Percentiles rank a stretch among this genome's conserved stretches.
phyloP scores from a whole-genome alignment of 2,888 invertebrate species.

The Drosophila kokeensis region DNA sequence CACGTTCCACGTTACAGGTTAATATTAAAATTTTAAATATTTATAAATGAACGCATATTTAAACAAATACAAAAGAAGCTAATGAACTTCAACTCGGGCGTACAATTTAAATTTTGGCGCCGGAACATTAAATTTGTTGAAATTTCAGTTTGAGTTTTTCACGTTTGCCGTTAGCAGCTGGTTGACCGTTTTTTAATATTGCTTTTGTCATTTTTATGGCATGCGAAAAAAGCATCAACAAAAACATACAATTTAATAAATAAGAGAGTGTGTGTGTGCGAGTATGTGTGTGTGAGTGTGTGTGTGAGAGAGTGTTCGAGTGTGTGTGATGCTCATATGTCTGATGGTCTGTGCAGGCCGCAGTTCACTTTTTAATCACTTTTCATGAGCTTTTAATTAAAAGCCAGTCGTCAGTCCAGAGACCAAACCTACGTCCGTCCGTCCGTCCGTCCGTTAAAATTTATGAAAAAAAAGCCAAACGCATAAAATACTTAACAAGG shows the following conservation, averaged over 20 bases:
- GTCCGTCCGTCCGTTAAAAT: constrained; percentile 32
- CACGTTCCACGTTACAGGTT: background rate
- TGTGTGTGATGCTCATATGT: constrained; percentile 17
- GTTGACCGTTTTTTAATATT: constrained; percentile 31
- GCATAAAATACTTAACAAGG: constrained; percentile 71
- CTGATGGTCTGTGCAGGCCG: constrained; percentile 49
- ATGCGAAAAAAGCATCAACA: constrained; percentile 33
- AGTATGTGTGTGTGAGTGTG: constrained; percentile 4
- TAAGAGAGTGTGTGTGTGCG: constrained; percentile 11
- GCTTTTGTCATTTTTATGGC: constrained; percentile 73
- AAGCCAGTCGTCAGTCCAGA: constrained; percentile 43
- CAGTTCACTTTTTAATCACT: constrained; percentile 80
- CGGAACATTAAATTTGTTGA: constrained; percentile 14
- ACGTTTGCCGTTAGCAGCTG: constrained; percentile 43
- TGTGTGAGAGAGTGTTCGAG: background rate
- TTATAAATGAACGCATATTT: background rate
- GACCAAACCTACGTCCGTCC: constrained; percentile 19
- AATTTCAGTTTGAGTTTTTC: constrained; percentile 23
- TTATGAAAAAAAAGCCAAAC: constrained; percentile 59
- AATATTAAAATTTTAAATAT: background rate
- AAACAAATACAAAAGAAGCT: background rate
- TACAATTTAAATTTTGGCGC: background rate
- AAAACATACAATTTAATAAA: constrained; percentile 64
- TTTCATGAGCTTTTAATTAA: constrained; percentile 79
- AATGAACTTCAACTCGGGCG: background rate